Base-by-base conservation (phyloP, 2,888 invertebrate genomes). In the Fragum fragum region DNA sequence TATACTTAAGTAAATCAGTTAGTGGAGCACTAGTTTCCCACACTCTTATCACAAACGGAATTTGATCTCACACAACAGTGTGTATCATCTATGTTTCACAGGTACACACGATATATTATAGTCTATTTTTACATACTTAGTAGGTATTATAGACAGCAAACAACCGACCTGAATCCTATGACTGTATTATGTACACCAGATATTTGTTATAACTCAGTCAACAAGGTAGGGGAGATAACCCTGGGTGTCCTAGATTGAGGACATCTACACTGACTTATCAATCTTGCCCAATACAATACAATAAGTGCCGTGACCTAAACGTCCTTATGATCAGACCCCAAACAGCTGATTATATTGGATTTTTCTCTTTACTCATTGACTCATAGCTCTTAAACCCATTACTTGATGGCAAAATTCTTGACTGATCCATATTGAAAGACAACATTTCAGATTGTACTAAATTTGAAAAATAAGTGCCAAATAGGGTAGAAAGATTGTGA, bases 101-200 rank as follows among this genome's bases (percentile, higher is more conserved):
- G 63, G 63, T 63, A 63, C 63, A 63, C n/a, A 36, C 32, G n/a
- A 63, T n/a, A 32, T n/a, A 26, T 26, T 26, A 23, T 23, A 21
- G 32, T 63, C 36, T 63, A 63, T 63, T 63, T 63, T 63, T 63
- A 63, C 36, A 63, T 63, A 63, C 32, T 21, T 16, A 55, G 55
- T 55, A 55, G 14, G n/a, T 21, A 11, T 16, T 11, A 3, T 57
- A 26, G 28, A 6, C 28, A 21, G 57, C 23, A 2, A 26, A 57
- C 14, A 14, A 23, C 23, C 23, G 57, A 57, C 57, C 57, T 57
- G 14, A 57, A 14, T 23, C 57, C 32, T 36, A 36, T 36, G 32
- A 36, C 32, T 36, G 32, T 36, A 36, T 36, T 36, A 36, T 36
- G 32, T 36, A 36, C 32, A 36, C 9, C 5, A 36, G 32, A 36